phyloP scores from a whole-genome alignment of 2,113 vertebrate genomes.

The Actinemys pallida region DNA sequence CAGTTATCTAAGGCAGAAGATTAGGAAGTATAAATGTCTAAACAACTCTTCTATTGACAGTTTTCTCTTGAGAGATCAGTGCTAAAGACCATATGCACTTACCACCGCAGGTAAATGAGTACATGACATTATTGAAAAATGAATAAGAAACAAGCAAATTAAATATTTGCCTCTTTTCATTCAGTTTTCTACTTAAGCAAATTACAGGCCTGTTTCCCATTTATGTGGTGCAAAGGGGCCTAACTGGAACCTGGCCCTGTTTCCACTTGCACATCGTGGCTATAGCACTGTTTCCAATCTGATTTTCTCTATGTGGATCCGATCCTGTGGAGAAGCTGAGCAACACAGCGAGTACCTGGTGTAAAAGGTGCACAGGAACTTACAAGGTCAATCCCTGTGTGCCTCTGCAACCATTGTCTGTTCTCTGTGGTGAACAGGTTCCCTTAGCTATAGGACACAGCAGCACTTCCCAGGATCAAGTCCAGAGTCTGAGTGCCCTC shows the following conservation, averaged over 20 bases:
- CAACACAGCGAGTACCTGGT: neutral
- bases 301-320: neutral
- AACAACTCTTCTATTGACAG: too few species aligned
- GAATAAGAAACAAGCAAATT: neutral
- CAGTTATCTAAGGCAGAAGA: neutral
- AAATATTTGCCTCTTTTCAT: neutral
- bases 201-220: accelerated
- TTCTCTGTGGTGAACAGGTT: accelerated
- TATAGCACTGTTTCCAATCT: neutral
- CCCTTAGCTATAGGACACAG: neutral
- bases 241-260: neutral
- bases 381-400: accelerated
- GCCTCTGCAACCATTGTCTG: neutral
- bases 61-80: too few species aligned
- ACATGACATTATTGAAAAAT: neutral
- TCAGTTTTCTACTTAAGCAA: neutral
- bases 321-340: neutral
- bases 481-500: accelerated
- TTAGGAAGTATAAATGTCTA: neutral
- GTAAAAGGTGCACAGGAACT: neutral
- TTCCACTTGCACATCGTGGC: neutral
- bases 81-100: neutral
- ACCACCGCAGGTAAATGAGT: neutral
- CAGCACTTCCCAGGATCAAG: neutral
- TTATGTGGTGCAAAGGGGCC: neutral